These are phyloP conservation scores for Aselliscus stoliczkanus DNA, from an alignment of 2,797 vertebrate species.

Conservation along the genomic window DNA sequence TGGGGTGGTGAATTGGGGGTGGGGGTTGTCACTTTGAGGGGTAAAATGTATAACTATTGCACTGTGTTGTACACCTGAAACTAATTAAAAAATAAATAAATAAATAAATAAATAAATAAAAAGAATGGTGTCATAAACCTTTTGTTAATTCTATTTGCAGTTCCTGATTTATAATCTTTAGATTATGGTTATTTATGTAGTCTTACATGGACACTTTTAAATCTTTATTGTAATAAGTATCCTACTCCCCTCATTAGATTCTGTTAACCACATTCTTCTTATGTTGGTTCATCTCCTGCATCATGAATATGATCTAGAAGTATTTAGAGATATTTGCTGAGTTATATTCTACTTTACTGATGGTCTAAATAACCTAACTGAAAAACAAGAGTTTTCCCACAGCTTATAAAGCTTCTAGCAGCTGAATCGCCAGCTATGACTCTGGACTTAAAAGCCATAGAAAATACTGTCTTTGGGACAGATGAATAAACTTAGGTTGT, in stretches of 20 bases:
- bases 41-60: too few species aligned
- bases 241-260: constrained; percentile 87
- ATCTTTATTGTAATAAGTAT: constrained; percentile 94
- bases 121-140: constrained; percentile 89
- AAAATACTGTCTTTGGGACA: constrained; percentile 93
- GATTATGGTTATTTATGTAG: constrained; percentile 89
- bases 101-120: too few species aligned
- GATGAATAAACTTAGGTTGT: constrained; percentile 92
- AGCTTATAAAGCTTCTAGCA: constrained; percentile 87
- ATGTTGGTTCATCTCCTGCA: constrained; percentile 87
- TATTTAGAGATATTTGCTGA: constrained; percentile 91
- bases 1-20: too few species aligned
- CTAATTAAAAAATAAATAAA: too few species aligned
- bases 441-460: constrained; percentile 88
- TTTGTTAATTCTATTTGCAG: constrained; percentile 85
- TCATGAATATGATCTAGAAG: constrained; percentile 84
- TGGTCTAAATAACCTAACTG: constrained; percentile 90
- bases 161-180: constrained; percentile 85
- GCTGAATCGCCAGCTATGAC: constrained; percentile 88
- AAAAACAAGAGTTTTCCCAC: constrained; percentile 86
- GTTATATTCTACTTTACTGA: constrained; percentile 92
- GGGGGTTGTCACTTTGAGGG: too few species aligned
- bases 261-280: constrained; percentile 88
- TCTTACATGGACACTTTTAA: constrained; percentile 92
- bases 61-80: too few species aligned